Evolutionary conservation across 35 echinoderm and acorn worm species (phyloP), one percentile per base, ranked within the genome.

Genomic region (Lytechinus variegatus): DNA sequence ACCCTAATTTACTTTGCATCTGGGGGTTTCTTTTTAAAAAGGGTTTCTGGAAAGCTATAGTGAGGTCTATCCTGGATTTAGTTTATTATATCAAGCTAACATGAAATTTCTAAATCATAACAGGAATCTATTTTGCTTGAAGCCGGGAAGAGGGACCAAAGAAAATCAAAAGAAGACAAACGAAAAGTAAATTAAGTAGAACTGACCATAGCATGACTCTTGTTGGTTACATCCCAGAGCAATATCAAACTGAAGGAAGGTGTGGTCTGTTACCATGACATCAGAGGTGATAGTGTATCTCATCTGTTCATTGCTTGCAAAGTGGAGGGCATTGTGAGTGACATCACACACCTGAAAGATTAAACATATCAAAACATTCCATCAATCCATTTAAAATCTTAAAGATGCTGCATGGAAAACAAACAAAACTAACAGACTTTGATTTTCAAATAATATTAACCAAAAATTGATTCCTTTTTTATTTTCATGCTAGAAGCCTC

Each of bases 211-310:
- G 52, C 98, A 99, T 21, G 58, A 54, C 61, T 94, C 79, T 13
- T 89, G 66, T 9, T 89, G 19, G 52, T 79, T 89, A 91, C 98
- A 99, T 52, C 97, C 97, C 97, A 99, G 97, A 4, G 98, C 95
- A 16, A 99, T 89, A 16, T 99, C 97, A 99, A 99, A 99, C 87
- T 99, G 98, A 9, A 99, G 60, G 44, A 97, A 95, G 53, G 97
- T 97, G 19, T 92, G 54, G 96, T 99, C 97, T 52, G 95, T 96
- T 27, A 99, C 96, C 91, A 96, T 92, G 91, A 99, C 97, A 88
- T 99, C 98, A 33, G 97, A 95, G 7, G 97, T 96, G 54, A 99
- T 94, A 14, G 97, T 97, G 56, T 99, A 99, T 16, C 98, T 86
- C 95, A 97, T 96, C 90, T 56, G 92, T 56, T 95, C 96, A 89